Evolutionary conservation across 1,140 invertebrate species (phyloP), one percentile per base, ranked within the genome.

Genomic region (Vanessa tameamea): DNA sequence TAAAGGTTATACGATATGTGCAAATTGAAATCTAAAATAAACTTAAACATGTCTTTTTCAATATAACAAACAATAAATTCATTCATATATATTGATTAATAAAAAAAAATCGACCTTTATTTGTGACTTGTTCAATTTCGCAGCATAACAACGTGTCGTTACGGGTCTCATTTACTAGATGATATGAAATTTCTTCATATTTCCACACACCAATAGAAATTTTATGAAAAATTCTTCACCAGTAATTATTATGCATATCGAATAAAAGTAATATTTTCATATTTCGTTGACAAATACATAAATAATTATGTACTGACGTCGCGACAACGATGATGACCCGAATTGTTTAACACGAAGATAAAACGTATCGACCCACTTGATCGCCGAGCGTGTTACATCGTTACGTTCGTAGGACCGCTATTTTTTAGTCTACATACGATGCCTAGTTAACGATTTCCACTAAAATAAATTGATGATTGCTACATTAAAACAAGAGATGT

Each of bases 321-420:
- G 50, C 64, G 64, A 61, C 69, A 72, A 71, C 64, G 37, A 53
- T 48, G 26, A 37, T 79, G 74, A 73, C 74, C 74, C 74, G 57
- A 78, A 78, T 78, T 64, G 72, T 72, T 69, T 68, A 78, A 65
- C 73, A 75, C 55, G 77, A 75, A 75, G 70, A 79, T 75, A 77
- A 70, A 53, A 72, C 64, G 73, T 72, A 79, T 73, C 76, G 75
- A 77, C 76, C 78, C 64, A 80, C 76, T 73, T 80, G 71, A 80
- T 78, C 69, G 67, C 43, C 48, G 47, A 73, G 72, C 70, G 69
- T 75, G 72, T 75, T 73, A 51, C 65, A 64, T 31, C 23, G 64
- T 61, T 73, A 57, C 63, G 48, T 50, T n/a, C 16, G 68, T 61
- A 63, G 72, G 63, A 63, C 76, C 76, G 78, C 76, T 75, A 77